A percentile compares a stretch with the other conserved stretches of the same genome.
phyloP scores from a whole-genome alignment of 2,888 invertebrate genomes.

The Cryptus viduatorius region DNA sequence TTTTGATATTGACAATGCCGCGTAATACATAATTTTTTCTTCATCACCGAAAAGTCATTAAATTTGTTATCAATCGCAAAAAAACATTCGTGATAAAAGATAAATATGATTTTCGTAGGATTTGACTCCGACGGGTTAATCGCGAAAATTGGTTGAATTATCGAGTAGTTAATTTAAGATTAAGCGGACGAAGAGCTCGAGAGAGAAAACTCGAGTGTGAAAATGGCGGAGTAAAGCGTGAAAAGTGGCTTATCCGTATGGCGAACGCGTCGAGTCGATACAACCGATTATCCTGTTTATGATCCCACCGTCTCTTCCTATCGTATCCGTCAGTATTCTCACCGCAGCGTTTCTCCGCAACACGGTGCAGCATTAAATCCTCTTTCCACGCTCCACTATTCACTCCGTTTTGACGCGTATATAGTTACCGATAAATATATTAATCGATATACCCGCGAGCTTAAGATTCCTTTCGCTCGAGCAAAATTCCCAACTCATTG shows the following conservation, averaged over 20 bases:
- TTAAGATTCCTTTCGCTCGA: no score
- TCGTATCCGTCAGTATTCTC: slow-evolving; percentile 42
- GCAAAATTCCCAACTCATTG: no score
- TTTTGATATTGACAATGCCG: no score
- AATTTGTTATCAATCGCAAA: no score
- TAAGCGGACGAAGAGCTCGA: background rate
- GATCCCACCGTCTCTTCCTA: slow-evolving; percentile 70
- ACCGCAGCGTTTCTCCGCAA: slow-evolving; percentile 1
- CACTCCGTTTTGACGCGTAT: slow-evolving; percentile 8
- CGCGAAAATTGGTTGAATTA: no score
- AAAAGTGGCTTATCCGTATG: slow-evolving; percentile 74
- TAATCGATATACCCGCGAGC: background rate
- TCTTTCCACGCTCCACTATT: slow-evolving; percentile 23
- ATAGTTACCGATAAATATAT: slow-evolving; percentile 32
- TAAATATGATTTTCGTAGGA: no score
- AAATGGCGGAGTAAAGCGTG: slow-evolving; percentile 26
- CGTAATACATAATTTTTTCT: no score
- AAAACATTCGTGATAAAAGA: no score
- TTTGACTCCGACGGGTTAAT: no score
- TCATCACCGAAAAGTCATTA: no score
- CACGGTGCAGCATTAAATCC: slow-evolving; percentile 54
- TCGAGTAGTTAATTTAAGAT: slow-evolving; percentile 19
- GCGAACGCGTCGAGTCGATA: slow-evolving; percentile 75
- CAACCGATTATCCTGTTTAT: slow-evolving; percentile 80
- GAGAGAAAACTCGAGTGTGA: slow-evolving; percentile 20